Base-by-base conservation (phyloP, 2,888 invertebrate genomes). In the Amphipoea oculea region DNA sequence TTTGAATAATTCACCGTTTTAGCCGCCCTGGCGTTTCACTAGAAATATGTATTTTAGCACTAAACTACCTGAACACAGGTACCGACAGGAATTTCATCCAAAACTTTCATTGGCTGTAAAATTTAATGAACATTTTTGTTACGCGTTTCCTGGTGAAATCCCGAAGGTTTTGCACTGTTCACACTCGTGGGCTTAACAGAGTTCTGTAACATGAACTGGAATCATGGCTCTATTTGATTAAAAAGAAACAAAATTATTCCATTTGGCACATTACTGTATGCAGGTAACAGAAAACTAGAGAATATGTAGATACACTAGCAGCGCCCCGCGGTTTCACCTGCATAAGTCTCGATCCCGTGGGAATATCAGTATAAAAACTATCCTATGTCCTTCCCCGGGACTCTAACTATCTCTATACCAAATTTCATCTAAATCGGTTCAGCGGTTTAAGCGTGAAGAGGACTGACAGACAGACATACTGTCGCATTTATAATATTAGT, bases 11-110 rank as follows among this genome's bases (percentile, higher is more conserved):
- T 93, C 88, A 88, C 89, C 89, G 87, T 90, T 90, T 85, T 81
- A n/a, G 86, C 79, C 78, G 89, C 91, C 90, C 89, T 85, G 89
- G 92, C 93, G 88, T 87, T 92, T 87, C 81, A 79, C 88, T 90
- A 89, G 92, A 93, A 94, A 94, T 94, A 94, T 94, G 94, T 94
- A 93, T 94, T 93, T 93, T 92, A 92, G 90, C 90, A 86, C 87
- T 86, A 88, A 79, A 82, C 84, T 79, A 78, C 79, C 75, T 70
- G 17, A 70, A 76, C 67, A 51, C 73, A 77, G 51, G 79, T 84
- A 83, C 84, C 83, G 84, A 75, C 85, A 88, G 89, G 89, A 90
- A 92, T 93, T 91, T 88, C 73, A 78, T 88, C 84, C 85, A 86
- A 91, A 93, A 90, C 90, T 92, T 90, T 86, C 89, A 90, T 89